Evolutionary conservation across 2,888 invertebrate species (phyloP).

Genomic region (Leptarthrus brevirostris): DNA sequence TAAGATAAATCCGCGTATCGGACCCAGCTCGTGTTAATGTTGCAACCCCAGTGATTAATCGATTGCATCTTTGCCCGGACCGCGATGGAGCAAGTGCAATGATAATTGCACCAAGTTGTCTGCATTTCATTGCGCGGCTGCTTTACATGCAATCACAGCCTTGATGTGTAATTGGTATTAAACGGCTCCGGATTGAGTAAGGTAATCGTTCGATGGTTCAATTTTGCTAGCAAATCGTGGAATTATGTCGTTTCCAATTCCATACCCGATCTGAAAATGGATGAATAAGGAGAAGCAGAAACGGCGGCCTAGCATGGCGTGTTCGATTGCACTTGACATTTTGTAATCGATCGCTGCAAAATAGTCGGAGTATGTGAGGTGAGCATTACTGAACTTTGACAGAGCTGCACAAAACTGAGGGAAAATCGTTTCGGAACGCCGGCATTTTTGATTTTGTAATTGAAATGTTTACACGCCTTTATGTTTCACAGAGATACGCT

Average conservation of each 20-base stretch:
- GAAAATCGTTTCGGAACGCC: constrained; percentile 25
- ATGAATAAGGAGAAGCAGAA: constrained; percentile 10
- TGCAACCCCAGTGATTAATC: constrained; percentile 47
- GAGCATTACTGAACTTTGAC: constrained; percentile 44
- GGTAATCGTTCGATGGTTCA: constrained; percentile 38
- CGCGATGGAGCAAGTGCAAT: constrained; percentile 47
- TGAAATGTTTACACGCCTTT: constrained; percentile 45
- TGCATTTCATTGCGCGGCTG: constrained; percentile 34
- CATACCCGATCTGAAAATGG: not conserved
- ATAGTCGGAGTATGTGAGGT: constrained; percentile 32
- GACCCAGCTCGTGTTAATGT: constrained; percentile 13
- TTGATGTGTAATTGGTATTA: constrained; percentile 47
- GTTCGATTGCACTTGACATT: constrained; percentile 47
- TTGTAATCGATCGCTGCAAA: constrained; percentile 42
- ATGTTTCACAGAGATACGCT: not conserved
- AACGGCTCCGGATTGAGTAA: constrained; percentile 40
- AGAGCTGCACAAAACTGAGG: constrained; percentile 18
- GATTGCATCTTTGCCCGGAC: constrained; percentile 41
- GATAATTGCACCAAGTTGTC: constrained; percentile 43
- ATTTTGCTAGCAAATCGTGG: constrained; percentile 39
- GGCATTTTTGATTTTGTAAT: constrained; percentile 45
- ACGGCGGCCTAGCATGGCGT: constrained; percentile 7
- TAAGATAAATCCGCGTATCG: not conserved
- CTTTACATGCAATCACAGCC: constrained; percentile 45
- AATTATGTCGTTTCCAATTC: constrained; percentile 36